phyloP scores from a whole-genome alignment of 2,113 vertebrate genomes.

The Mionectes macconnelli region DNA sequence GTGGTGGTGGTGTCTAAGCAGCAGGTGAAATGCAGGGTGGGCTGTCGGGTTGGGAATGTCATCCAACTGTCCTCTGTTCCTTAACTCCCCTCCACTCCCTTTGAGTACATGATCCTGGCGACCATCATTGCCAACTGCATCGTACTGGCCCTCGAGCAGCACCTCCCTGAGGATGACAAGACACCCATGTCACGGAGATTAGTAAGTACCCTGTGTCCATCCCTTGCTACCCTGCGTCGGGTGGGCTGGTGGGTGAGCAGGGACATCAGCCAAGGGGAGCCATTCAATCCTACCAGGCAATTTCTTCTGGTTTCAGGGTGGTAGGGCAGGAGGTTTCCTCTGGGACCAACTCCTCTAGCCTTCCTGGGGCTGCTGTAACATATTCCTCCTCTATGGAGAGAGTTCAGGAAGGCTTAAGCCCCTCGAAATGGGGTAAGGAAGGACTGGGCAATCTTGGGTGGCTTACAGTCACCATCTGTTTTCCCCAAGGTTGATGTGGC shows the following conservation, averaged over 20 bases:
- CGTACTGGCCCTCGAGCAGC: conserved; percentile 94
- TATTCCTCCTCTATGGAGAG: neutral
- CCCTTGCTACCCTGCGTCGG: accelerated
- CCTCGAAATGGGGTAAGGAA: neutral
- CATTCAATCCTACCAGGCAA: neutral
- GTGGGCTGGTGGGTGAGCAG: neutral
- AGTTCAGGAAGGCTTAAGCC: neutral
- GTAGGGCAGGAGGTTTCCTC: neutral
- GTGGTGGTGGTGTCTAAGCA: accelerated
- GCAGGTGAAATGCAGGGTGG: neutral
- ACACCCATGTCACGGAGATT: conserved; percentile 96
- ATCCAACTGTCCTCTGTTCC: conserved; percentile 60
- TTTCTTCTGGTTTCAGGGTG: neutral
- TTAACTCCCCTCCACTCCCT: conserved; percentile 88
- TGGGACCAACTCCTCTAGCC: neutral
- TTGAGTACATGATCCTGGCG: conserved; percentile 98
- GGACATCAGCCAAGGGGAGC: neutral
- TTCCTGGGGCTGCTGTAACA: neutral
- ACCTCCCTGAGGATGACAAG: conserved; percentile 95
- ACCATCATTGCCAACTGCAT: conserved; percentile 99
- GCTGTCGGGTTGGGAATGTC: neutral
- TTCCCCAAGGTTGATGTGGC: neutral
- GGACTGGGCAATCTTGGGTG: neutral
- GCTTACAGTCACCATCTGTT: neutral
- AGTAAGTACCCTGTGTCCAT: conserved; percentile 70